These are phyloP conservation scores for Malacoraja senta DNA, from an alignment of 2,797 vertebrate species.

Conservation along the genomic window DNA sequence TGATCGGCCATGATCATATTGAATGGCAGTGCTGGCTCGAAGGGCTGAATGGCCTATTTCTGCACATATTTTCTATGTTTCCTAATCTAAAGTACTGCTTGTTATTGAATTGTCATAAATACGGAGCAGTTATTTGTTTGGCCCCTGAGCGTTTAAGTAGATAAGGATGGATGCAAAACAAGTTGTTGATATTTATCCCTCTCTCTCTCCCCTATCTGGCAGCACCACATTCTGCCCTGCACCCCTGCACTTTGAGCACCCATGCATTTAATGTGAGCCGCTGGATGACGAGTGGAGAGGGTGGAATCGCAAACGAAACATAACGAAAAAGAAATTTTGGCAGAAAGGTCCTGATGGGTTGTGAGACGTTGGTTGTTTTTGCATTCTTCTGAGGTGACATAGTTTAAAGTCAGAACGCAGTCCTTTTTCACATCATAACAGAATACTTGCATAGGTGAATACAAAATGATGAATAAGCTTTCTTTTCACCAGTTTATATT, in stretches of 20 bases:
- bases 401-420: slow-evolving; percentile 8
- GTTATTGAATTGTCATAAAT: no score
- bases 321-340: not conserved
- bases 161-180: not conserved
- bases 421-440: slow-evolving; percentile 17
- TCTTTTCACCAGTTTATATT: slow-evolving; percentile 27
- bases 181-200: not conserved
- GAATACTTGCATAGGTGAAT: not conserved
- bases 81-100: no score
- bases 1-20: no score
- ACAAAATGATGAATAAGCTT: slow-evolving; percentile 32
- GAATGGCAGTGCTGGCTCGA: no score
- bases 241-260: not conserved
- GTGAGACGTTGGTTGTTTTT: not conserved
- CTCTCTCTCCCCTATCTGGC: not conserved
- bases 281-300: not conserved
- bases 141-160: not conserved
- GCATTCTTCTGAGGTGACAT: not conserved
- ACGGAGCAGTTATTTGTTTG: not conserved
- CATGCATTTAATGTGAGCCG: not conserved
- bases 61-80: no score
- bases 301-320: not conserved
- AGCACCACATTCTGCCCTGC: not conserved
- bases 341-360: not conserved
- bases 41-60: no score